Conservation (phyloP, 2,113 vertebrate species). For the Morone saxatilis region DNA sequence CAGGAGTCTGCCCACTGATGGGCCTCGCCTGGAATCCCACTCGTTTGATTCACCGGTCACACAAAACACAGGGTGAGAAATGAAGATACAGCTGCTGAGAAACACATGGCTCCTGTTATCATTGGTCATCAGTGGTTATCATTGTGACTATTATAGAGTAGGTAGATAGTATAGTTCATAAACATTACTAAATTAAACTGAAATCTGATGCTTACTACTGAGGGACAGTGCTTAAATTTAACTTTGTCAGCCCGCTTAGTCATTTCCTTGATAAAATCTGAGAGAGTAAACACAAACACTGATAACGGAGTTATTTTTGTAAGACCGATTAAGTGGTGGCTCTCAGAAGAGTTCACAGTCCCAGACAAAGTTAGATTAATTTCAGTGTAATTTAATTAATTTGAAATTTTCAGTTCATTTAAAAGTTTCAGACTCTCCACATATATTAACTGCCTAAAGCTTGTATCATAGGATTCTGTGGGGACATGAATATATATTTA, state of each 20-base stretch:
- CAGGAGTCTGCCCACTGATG: conserved; percentile 87
- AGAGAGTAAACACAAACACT: not conserved
- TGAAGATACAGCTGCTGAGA: not conserved
- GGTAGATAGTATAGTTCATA: not conserved
- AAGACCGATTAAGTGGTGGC: not conserved
- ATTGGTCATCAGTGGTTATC: too few species aligned
- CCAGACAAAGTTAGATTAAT: not conserved
- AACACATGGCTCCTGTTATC: not conserved
- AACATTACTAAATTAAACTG: not conserved
- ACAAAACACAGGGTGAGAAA: conserved; percentile 88
- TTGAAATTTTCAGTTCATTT: not conserved
- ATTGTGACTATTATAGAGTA: not conserved
- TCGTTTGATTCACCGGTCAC: conserved; percentile 82
- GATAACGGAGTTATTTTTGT: conserved; percentile 4
- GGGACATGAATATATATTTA: not conserved
- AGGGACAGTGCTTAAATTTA: conserved; percentile 3
- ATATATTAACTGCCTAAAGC: not conserved
- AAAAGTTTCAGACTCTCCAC: not conserved
- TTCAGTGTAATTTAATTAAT: not conserved
- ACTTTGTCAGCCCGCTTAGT: not conserved
- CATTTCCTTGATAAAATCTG: not conserved
- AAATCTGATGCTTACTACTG: not conserved
- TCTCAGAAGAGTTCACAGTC: conserved; percentile 2
- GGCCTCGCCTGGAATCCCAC: conserved; percentile 81
- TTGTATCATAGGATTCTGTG: not conserved